Base-by-base conservation (phyloP, 2,113 vertebrate species). In the Ptychochromis oligacanthus region DNA sequence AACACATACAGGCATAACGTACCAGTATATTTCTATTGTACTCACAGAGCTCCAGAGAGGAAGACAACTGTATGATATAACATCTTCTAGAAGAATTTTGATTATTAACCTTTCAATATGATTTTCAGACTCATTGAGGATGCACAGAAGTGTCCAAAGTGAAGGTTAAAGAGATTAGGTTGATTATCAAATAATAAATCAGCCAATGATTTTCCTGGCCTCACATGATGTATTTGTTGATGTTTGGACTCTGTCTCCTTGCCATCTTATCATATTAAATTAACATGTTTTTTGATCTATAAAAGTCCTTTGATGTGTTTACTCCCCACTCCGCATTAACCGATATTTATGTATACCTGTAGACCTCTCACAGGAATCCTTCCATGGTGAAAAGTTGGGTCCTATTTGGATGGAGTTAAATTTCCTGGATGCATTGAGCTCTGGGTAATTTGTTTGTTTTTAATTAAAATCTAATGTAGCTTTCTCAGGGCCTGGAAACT, bases 401-500 rank as follows among this genome's bases (percentile, higher is more conserved):
- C 77, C 62, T 81, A 72, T 83, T 87, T 92, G 74, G 81, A 89
- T 81, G 85, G 84, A 93, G 91, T 82, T 77, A 86, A 90, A 94
- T 91, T 89, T 93, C 89, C 88, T 91, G 87, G 86, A 91, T 91
- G 82, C 88, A 83, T 89, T 83, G 90, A 84, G 91, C 88, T 90
- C 82, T 81, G 84, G 86, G 93, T 94, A 92, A 93, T 93, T 95
- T 94, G 93, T 94, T 95, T 94, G 90, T 93, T 94, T 95, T 94
- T 94, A 95, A 95, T 95, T 94, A 93, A 95, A 94, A 93, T 95
- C 89, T 90, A 95, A 92, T 93, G 91, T 93, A 82, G 91, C 88
- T 87, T 93, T 93, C 92, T 91, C 81, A 76, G 88, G 91, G 81
- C 83, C 88, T 91, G 90, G 92, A 89, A 93, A 92, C 87, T 91